Percentiles rank a stretch among this genome's conserved stretches.
Conservation (phyloP, 2,113 vertebrate genomes). For the Elgaria multicarinata region DNA sequence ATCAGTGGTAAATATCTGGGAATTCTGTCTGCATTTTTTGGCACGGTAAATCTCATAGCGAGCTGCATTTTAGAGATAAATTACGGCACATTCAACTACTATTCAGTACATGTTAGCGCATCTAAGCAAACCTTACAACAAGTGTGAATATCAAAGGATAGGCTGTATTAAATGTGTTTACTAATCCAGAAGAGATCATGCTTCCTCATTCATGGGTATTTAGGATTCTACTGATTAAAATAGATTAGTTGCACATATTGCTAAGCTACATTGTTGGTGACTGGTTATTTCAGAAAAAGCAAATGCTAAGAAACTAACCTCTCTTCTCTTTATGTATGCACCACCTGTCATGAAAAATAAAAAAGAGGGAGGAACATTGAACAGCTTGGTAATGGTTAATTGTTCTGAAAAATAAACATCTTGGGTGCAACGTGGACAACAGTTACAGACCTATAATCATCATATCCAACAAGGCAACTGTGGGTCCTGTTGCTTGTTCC, state of each 20-base stretch:
- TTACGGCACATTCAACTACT: conserved; percentile 32
- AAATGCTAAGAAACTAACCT: conserved; percentile 27
- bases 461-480: background rate
- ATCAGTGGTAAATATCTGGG: conserved; percentile 79
- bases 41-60: conserved; percentile 63
- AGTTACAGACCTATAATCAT: background rate
- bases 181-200: conserved; percentile 46
- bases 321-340: conserved; percentile 33
- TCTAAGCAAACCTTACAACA: conserved; percentile 40
- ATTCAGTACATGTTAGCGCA: conserved; percentile 43
- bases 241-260: conserved; percentile 42
- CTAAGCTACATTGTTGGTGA: conserved; percentile 30
- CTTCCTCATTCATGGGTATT: conserved; percentile 49
- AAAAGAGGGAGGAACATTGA: background rate
- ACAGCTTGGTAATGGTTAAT: background rate
- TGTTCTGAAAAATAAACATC: background rate
- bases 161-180: background rate
- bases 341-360: background rate
- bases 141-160: conserved; percentile 30
- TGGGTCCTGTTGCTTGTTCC: background rate
- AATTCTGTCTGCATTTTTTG: conserved; percentile 76
- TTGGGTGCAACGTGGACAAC: background rate
- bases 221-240: conserved; percentile 44
- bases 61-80: conserved; percentile 60
- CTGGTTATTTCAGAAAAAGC: conserved; percentile 15